phyloP scores from a whole-genome alignment of 92 coral and sea anemone genomes.

The Plumapathes pennacea region DNA sequence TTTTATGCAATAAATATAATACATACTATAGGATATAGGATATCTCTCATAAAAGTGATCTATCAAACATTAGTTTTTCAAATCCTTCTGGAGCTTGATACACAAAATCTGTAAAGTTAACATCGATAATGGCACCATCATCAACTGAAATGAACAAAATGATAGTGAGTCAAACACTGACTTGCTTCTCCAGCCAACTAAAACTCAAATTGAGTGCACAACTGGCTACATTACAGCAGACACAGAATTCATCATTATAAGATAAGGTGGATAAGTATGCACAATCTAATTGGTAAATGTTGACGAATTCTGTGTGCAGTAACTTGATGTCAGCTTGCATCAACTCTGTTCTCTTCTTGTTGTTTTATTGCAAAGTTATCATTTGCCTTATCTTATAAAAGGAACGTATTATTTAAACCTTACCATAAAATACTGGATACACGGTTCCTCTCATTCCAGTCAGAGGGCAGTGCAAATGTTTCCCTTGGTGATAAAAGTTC shows the following conservation, averaged over 20 bases:
- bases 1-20: background rate
- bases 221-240: no score
- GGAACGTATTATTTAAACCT: constrained; percentile 1
- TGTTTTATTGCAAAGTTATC: no score
- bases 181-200: background rate
- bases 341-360: no score
- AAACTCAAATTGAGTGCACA: background rate
- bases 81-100: constrained; percentile 94
- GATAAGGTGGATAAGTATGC: no score
- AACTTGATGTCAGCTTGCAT: no score
- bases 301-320: no score
- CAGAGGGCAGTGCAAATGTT: constrained; percentile 89
- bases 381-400: no score
- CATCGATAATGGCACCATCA: constrained; percentile 97
- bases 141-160: constrained; percentile 74
- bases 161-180: background rate
- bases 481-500: constrained; percentile 92
- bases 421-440: constrained; percentile 92
- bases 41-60: constrained; percentile 69
- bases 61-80: constrained; percentile 92
- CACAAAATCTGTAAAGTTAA: constrained; percentile 85
- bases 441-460: constrained; percentile 96
- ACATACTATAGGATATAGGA: background rate
- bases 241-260: no score
- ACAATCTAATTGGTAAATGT: no score